Base-by-base conservation (phyloP, 2,113 vertebrate genomes). In the Eulacestoma nigropectus region DNA sequence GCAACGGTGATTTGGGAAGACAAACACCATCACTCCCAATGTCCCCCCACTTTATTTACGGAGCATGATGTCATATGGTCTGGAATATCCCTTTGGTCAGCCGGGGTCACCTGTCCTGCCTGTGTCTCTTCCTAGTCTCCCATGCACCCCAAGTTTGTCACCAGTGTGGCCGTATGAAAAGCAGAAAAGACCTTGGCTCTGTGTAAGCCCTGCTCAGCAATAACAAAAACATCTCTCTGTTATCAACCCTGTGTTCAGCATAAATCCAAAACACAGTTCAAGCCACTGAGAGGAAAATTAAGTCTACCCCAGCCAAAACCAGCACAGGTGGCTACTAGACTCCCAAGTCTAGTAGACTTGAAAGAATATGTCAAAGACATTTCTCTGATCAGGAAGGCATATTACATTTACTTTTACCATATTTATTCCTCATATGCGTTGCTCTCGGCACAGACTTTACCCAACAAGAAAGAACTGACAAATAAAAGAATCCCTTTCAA, bases 131-230 rank as follows among this genome's bases (percentile, higher is more conserved):
- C 53, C 33, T 22, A 77, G 1, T 1, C 55, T 37, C 22, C 17
- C 12, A n/a, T 1, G 5, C 4, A n/a, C 2, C 33, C 22, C 18
- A 18, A 11, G 1, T 15, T 1, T 14, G 33, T 52, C 33, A 22
- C 12, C 33, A 46, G 33, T 2, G 3, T 27, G 9, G 11, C 41
- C 0, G 0, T 16, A 26, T 21, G 55, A 25, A 35, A 60, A 52
- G 12, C 20, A 60, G 25, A 30, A 42, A 60, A 52, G 55, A 32
- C 16, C 46, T 60, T 50, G 55, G 46, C 20, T 83, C 32, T 52
- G 46, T 35, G 26, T 32, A 60, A 70, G 26, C 37, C 20, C 26
- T 44, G 32, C 20, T 9, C 46, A 72, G 26, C 10, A 44, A 4
- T 8, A 52, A 60, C 12, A 70, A 62, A 72, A 44, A 1, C 13